A percentile compares a stretch with the other conserved stretches of the same genome.
phyloP scores from a whole-genome alignment of 2,797 vertebrate genomes.

The Pterois miles region DNA sequence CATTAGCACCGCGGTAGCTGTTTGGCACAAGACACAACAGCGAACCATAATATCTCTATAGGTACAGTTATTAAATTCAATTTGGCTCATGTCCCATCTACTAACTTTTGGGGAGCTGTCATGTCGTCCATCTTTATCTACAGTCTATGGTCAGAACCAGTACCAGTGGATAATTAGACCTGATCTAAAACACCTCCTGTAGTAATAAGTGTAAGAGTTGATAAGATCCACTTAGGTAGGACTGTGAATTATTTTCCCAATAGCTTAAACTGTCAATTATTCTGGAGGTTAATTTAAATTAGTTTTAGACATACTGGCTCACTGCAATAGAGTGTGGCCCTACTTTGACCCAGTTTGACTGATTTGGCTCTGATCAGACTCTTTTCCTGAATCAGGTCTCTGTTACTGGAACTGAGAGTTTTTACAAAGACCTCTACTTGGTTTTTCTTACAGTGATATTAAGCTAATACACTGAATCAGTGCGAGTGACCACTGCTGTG shows the following conservation, averaged over 20 bases:
- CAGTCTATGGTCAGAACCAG: neutral
- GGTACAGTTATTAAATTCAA: no score
- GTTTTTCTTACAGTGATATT: neutral
- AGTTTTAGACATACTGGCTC: neutral
- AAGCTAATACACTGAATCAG: neutral
- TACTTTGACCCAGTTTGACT: neutral
- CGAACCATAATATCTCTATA: no score
- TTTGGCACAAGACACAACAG: no score
- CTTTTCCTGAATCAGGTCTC: neutral
- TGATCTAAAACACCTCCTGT: neutral
- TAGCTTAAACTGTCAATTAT: no score
- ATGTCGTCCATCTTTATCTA: no score
- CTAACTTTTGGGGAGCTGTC: no score
- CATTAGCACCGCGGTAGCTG: no score
- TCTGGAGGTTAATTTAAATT: neutral
- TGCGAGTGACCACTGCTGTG: constrained; percentile 1
- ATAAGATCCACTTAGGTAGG: neutral
- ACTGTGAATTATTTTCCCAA: neutral
- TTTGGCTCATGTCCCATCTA: no score
- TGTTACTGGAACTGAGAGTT: neutral
- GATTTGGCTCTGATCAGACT: neutral
- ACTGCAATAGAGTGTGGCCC: neutral
- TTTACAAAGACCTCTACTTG: neutral
- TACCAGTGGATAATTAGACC: neutral
- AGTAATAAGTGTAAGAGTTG: neutral